Conservation (phyloP, 2,797 vertebrate species). For the Ctenopoma multispine region DNA sequence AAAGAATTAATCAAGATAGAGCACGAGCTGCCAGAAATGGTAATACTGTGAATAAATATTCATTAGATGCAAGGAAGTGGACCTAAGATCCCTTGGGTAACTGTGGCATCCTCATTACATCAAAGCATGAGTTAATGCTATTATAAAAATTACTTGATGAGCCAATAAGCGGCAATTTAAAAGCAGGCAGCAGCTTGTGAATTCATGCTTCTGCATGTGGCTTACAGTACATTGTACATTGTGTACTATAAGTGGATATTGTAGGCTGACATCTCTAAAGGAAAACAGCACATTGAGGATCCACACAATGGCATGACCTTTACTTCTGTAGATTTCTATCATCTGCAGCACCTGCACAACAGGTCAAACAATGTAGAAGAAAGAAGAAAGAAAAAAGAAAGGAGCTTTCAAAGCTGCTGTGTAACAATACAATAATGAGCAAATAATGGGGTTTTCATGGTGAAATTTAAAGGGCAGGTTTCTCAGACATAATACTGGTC, state of each 20-base stretch:
- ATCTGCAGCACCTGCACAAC: conserved; percentile 22
- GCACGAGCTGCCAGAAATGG: conserved; percentile 48
- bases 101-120: conserved; percentile 57
- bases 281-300: conserved; percentile 22
- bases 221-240: neutral
- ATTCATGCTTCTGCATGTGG: conserved; percentile 3
- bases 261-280: conserved; percentile 14
- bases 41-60: conserved; percentile 65
- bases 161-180: conserved; percentile 42
- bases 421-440: conserved; percentile 18
- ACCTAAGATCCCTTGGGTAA: conserved; percentile 50
- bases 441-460: conserved; percentile 14
- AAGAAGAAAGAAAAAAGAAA: neutral
- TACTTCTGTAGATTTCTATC: conserved; percentile 24
- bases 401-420: neutral
- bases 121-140: conserved; percentile 51
- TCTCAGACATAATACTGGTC: neutral
- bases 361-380: conserved; percentile 28
- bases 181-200: conserved; percentile 26
- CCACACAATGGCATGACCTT: conserved; percentile 38
- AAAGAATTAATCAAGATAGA: conserved; percentile 42
- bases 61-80: conserved; percentile 51
- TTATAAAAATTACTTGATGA: conserved; percentile 46
- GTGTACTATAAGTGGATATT: neutral
- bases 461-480: conserved; percentile 21